Conservation (phyloP, 2,797 vertebrate species). For the Astyanax mexicanus region DNA sequence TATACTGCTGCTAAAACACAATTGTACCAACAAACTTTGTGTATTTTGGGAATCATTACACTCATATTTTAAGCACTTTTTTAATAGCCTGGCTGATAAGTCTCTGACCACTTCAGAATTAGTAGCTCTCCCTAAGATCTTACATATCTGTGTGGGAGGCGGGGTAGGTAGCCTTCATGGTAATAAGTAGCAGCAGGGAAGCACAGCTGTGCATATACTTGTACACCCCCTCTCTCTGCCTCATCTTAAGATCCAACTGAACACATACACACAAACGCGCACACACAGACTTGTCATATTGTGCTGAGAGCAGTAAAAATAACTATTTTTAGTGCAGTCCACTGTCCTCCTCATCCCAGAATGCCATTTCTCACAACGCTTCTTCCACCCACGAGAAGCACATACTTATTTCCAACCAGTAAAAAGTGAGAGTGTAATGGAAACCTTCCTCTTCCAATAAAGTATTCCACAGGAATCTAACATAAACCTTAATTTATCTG, state of each 20-base stretch:
- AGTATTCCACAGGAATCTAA: background rate
- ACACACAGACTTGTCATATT: constrained; percentile 37
- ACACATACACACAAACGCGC: background rate
- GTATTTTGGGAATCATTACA: no score
- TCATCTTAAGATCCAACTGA: constrained; percentile 19
- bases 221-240: background rate
- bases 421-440: constrained; percentile 16
- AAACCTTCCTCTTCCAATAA: constrained; percentile 10
- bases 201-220: constrained; percentile 22
- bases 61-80: background rate
- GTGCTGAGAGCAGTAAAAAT: constrained; percentile 30
- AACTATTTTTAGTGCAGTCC: constrained; percentile 43
- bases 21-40: no score
- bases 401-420: constrained; percentile 16
- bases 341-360: constrained; percentile 2
- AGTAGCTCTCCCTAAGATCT: constrained; percentile 1
- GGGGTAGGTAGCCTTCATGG: constrained; percentile 19
- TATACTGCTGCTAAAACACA: no score
- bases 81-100: constrained; percentile 1
- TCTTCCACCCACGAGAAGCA: constrained; percentile 37
- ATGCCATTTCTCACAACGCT: constrained; percentile 15
- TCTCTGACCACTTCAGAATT: background rate
- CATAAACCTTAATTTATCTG: background rate
- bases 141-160: constrained; percentile 31
- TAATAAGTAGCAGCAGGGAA: constrained; percentile 27